Base-by-base conservation (phyloP, 2,113 vertebrate species). In the Melanerpes formicivorus region DNA sequence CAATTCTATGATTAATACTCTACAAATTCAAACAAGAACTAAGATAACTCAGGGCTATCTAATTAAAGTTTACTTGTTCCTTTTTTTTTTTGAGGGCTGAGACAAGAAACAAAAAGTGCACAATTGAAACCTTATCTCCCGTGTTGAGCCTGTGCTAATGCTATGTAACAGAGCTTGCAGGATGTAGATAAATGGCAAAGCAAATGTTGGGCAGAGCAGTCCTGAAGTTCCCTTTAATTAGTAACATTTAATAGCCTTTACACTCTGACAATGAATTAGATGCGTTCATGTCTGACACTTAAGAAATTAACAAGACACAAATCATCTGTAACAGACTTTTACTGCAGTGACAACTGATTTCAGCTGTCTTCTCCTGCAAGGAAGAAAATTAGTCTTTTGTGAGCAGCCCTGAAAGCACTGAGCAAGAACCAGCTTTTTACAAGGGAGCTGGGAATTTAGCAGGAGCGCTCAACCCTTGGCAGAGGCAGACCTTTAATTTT, bases 271-370 rank as follows among this genome's bases (percentile, higher is more conserved):
- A 5, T 69, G 76, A 96, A 93, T 95, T 95, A 88, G 86, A 72
- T 18, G 11, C 16, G 3, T 70, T 94, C 67, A 1, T 13, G 91
- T 84, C 64, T 79, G 87, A 82, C 76, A 77, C 54, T 85, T 66
- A 14, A 89, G 77, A 73, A 95, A 96, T 44, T 94, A 92, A 96
- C 73, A 21, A 44, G 86, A 77, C 87, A 93, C 80, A 93, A 92
- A 92, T 95, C 90, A 96, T 72, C 59, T 81, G 71, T 32, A 87
- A 69, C 79, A 69, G 78, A 87, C 94, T 95, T 93, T 91, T 90
- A 95, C 76, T 66, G 5, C 48, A 85, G 46, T 82, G 90, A 90
- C 84, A 90, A 93, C 88, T 77, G 94, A 94, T 93, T 90, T 82
- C 79, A 44, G 90, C 76, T 73, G 58, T 22, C 74, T 63, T 66